Conservation (phyloP, 30 jellyfish, hydroid and myxozoan genomes). For the Nemopilema nomurai region DNA sequence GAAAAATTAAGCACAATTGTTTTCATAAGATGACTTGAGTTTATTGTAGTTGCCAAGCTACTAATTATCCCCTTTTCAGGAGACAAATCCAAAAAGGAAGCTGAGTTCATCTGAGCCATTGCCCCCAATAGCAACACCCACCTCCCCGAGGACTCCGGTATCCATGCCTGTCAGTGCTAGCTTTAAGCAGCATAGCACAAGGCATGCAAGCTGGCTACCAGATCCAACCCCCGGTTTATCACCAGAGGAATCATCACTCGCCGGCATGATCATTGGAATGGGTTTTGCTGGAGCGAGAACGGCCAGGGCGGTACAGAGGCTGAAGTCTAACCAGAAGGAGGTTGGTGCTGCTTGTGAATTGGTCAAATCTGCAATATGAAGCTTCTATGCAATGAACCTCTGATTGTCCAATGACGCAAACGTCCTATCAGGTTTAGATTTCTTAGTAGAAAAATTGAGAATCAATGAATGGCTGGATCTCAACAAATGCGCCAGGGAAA, state of each 20-base stretch:
- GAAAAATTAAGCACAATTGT: no score
- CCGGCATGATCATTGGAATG: slow-evolving; percentile 68
- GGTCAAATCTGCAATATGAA: background rate
- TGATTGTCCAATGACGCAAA: no score
- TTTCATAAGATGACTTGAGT: background rate
- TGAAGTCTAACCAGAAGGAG: slow-evolving; percentile 85
- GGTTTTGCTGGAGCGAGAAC: slow-evolving; percentile 84
- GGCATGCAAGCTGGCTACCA: slow-evolving; percentile 46
- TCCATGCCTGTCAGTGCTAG: background rate
- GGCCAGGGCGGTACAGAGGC: slow-evolving; percentile 83
- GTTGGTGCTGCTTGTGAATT: slow-evolving; percentile 13
- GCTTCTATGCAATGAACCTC: no score
- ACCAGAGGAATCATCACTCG: slow-evolving; percentile 55
- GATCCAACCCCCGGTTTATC: slow-evolving; percentile 64
- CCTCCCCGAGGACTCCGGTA: slow-evolving; percentile 6
- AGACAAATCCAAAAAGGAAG: slow-evolving; percentile 7
- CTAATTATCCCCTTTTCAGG: background rate
- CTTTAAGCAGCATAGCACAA: background rate
- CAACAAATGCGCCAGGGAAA: no score
- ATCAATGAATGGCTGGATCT: no score
- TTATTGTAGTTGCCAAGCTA: background rate
- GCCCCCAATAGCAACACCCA: slow-evolving; percentile 45
- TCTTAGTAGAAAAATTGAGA: no score
- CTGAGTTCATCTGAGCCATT: slow-evolving; percentile 31
- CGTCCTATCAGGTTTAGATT: background rate